phyloP scores from a whole-genome alignment of 2,113 vertebrate species.

The Psilopogon haemacephalus region DNA sequence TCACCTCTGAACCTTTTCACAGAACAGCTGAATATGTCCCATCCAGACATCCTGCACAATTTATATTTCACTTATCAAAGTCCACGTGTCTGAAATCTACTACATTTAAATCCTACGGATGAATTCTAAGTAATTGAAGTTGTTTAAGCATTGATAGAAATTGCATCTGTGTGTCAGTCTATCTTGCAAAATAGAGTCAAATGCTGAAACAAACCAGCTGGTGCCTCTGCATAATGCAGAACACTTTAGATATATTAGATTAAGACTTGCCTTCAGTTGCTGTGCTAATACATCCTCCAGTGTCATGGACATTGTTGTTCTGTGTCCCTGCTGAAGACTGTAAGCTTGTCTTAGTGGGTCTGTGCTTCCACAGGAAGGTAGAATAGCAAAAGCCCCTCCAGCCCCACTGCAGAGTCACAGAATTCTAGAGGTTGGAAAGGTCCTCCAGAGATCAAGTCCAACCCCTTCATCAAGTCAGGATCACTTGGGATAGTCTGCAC shows the following conservation, averaged over 20 bases:
- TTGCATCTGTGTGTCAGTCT: accelerated
- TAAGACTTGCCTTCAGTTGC: background rate
- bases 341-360: background rate
- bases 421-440: too few species aligned
- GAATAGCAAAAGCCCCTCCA: background rate
- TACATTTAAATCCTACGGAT: background rate
- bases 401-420: background rate
- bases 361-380: background rate
- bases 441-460: too few species aligned
- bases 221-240: background rate
- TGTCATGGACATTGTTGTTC: background rate
- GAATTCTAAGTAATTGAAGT: background rate
- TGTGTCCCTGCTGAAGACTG: background rate
- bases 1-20: background rate
- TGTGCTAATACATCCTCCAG: background rate
- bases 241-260: background rate
- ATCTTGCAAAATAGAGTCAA: background rate
- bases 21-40: background rate
- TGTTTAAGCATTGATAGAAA: background rate
- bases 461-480: too few species aligned
- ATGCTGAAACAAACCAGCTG: background rate
- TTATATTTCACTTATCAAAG: background rate
- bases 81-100: background rate
- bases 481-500: too few species aligned
- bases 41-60: background rate